These are phyloP conservation scores for Trididemnum miniatum DNA, from an alignment of 23 tunicate genomes.

Conservation along the genomic window DNA sequence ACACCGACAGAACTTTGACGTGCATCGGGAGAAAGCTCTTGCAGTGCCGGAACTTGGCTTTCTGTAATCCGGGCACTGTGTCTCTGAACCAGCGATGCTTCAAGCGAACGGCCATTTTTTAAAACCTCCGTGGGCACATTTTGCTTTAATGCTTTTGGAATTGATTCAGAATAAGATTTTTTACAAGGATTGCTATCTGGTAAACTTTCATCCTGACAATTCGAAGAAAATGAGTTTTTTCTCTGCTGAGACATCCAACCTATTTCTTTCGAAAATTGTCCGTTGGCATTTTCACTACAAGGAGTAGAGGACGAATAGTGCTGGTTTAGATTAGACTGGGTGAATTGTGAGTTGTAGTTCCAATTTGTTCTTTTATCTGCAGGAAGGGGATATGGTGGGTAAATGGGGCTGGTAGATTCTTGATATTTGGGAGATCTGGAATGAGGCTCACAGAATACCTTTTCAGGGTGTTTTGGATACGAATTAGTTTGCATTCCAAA, in stretches of 20 bases:
- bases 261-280: too few relatives aligned
- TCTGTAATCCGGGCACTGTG: background rate
- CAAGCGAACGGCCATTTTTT: constrained; percentile 24
- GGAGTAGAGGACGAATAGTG: too few relatives aligned
- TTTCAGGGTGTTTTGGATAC: too few relatives aligned
- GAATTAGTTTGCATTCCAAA: too few relatives aligned
- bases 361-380: too few relatives aligned
- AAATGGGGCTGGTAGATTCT: too few relatives aligned
- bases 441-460: too few relatives aligned
- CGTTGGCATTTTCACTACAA: too few relatives aligned
- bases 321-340: too few relatives aligned
- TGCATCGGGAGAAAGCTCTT: background rate
- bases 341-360: too few relatives aligned
- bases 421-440: too few relatives aligned
- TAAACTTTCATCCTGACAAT: background rate
- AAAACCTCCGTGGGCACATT: background rate
- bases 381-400: too few relatives aligned
- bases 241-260: background rate
- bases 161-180: background rate
- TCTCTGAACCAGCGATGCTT: background rate
- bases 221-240: background rate
- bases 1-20: background rate
- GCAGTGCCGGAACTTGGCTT: background rate
- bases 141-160: background rate
- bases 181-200: background rate